Evolutionary conservation across 2,113 vertebrate genomes (phyloP), one percentile per base, ranked within the genome.

Genomic region (Cavia porcellus): DNA sequence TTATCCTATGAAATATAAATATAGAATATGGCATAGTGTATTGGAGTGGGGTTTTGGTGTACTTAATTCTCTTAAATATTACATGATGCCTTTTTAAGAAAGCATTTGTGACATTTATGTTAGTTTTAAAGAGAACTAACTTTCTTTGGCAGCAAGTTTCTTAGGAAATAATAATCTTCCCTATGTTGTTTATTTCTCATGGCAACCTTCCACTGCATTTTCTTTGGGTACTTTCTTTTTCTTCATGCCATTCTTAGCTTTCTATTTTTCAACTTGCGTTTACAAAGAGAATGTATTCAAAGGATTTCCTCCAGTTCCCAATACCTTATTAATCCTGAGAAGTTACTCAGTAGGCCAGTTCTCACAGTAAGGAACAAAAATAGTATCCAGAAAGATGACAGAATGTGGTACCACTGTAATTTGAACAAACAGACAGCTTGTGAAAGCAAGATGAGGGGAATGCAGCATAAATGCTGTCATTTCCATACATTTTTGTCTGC

Each of bases 171-270:
- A 68, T 86, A 92, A 84, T 97, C 96, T 98, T 95, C 74, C 66
- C 86, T 96, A 0, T 89, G 17, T 96, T 97, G 89, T 90, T 94
- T 97, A 95, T 98, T 99, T 99, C 98, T 98, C 98, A 98, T 98
- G 98, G 98, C 98, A 98, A 92, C 96, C 97, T 98, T 98, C 98
- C 98, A 98, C 93, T 97, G 83, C 93, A 89, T 97, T 98, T 98
- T 98, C 98, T 98, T 98, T 99, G 85, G 89, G 98, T 98, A 95
- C 98, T 99, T 98, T 98, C 98, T 98, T 98, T 98, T 98, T 99
- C 98, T 99, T 99, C 99, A 99, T 99, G 99, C 96, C 98, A 99
- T 99, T 99, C 99, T 99, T 99, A 98, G 98, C 95, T 98, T 98
- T 98, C 99, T 98, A 97, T 98, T 99, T 99, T 98, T 96, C 98